Conservation (phyloP, 2,797 vertebrate genomes). For the Falco columbarius region DNA sequence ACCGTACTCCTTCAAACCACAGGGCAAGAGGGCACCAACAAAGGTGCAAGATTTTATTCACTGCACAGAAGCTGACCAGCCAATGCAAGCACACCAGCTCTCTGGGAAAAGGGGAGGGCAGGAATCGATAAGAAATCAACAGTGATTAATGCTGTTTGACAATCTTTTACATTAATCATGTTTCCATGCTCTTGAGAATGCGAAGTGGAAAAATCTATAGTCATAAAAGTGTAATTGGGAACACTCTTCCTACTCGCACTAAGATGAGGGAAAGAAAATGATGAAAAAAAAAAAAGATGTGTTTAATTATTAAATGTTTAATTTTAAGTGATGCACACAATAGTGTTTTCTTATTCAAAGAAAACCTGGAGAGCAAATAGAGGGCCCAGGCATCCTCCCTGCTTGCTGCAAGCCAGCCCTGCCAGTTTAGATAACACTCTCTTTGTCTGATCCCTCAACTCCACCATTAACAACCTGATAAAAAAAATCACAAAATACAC, state of each 20-base stretch:
- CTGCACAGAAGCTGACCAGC: background rate
- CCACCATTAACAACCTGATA: background rate
- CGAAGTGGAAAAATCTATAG: slow-evolving; percentile 65
- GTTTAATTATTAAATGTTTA: background rate
- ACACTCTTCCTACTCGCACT: background rate
- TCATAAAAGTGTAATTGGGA: slow-evolving; percentile 65
- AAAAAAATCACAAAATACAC: slow-evolving; percentile 22
- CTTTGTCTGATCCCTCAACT: background rate
- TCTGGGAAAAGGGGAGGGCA: background rate
- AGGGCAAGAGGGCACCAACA: background rate
- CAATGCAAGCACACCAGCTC: background rate
- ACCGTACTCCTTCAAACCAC: background rate
- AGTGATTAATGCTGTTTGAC: slow-evolving; percentile 73
- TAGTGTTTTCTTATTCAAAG: background rate
- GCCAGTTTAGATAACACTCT: background rate
- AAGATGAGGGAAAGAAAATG: background rate
- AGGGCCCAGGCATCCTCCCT: background rate
- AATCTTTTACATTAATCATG: slow-evolving; percentile 72
- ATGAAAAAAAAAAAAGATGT: background rate
- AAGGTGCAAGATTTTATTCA: slow-evolving; percentile 44
- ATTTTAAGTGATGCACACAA: background rate
- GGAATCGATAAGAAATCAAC: slow-evolving; percentile 67
- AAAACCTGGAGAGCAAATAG: background rate
- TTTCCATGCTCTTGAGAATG: slow-evolving; percentile 45
- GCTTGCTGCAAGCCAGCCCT: background rate